phyloP scores from a whole-genome alignment of 2,888 invertebrate genomes.

The Branchinecta sandiegonensis region DNA sequence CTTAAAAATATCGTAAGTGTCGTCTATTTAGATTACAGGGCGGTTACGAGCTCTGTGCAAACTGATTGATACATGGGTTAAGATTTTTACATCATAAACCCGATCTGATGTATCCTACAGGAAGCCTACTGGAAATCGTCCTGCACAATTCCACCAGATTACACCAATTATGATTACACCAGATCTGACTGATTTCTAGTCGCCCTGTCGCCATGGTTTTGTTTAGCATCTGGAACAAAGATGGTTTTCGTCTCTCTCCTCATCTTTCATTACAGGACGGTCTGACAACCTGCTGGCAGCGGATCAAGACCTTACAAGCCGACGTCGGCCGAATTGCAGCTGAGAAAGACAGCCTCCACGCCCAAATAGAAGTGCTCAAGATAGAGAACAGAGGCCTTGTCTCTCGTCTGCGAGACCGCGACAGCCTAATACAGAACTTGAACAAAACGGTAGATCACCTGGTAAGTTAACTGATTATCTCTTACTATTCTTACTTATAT shows the following conservation, averaged over 20 bases:
- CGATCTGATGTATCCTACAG: no score
- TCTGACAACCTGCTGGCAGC: conserved; percentile 11
- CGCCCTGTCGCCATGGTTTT: no score
- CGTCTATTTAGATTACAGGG: no score
- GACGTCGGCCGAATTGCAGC: not conserved
- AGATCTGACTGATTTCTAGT: no score
- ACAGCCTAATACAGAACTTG: not conserved
- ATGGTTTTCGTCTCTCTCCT: not conserved
- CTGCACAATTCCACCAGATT: no score
- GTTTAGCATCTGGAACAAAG: not conserved
- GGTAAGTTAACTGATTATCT: conserved; percentile 3
- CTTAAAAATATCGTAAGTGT: no score
- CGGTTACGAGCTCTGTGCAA: no score
- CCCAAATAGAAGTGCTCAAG: not conserved
- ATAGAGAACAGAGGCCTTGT: not conserved
- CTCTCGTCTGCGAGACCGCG: conserved; percentile 14
- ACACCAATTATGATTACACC: no score
- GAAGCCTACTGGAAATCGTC: no score
- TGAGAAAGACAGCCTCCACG: conserved; percentile 1
- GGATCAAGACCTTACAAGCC: not conserved
- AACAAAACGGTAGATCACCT: conserved; percentile 5
- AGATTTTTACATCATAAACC: no score
- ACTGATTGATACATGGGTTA: no score
- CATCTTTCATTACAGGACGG: not conserved
- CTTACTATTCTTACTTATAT: no score